A percentile compares a stretch with the other conserved stretches of the same genome.
Conservation (phyloP, 2,888 invertebrate species). For the Drosophila tripunctata region DNA sequence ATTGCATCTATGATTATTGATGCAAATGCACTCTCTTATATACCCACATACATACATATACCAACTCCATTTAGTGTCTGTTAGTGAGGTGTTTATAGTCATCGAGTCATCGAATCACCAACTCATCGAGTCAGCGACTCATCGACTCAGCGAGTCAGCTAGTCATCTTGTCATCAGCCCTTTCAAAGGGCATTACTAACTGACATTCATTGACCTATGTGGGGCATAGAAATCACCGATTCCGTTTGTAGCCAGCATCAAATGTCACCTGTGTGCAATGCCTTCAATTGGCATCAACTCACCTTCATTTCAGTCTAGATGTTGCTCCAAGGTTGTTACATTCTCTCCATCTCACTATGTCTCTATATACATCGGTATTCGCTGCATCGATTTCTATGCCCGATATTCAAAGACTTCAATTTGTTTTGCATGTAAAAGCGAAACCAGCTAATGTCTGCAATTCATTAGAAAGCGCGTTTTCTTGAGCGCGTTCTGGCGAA, state of each 20-base stretch:
- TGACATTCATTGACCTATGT: conserved; percentile 39
- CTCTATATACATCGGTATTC: neutral
- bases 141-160: neutral
- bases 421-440: conserved; percentile 51
- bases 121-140: neutral
- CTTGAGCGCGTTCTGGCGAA: neutral
- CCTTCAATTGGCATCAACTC: conserved; percentile 28
- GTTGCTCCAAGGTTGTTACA: conserved; percentile 41
- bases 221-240: conserved; percentile 45
- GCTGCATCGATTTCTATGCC: conserved; percentile 38
- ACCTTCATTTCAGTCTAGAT: conserved; percentile 33
- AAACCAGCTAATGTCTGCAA: conserved; percentile 42
- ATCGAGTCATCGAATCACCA: neutral
- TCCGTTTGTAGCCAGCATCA: conserved; percentile 32
- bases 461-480: conserved; percentile 32
- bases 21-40: conserved; percentile 18
- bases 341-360: neutral
- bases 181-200: conserved; percentile 39
- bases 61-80: neutral
- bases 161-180: neutral
- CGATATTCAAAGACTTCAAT: conserved; percentile 37
- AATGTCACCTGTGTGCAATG: conserved; percentile 34
- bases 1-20: conserved; percentile 35
- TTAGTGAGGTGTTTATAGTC: conserved; percentile 30
- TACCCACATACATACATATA: neutral